Base-by-base conservation (phyloP, 1,140 invertebrate species). In the Pachypeltis micranthus region DNA sequence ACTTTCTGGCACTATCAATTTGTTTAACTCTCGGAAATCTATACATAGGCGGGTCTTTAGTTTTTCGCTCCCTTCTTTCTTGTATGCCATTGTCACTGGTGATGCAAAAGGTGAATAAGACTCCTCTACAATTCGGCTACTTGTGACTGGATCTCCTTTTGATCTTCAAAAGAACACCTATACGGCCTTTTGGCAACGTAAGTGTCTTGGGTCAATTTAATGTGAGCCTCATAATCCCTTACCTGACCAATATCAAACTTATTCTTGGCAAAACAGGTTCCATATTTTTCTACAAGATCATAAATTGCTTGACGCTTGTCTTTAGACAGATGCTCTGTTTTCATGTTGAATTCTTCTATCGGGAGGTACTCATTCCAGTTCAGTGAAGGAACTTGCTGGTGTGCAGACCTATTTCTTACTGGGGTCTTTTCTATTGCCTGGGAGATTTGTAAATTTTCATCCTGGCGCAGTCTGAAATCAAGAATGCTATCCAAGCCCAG, bases 31-130 rank as follows among this genome's bases (percentile, higher is more conserved):
- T 68, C 67, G 67, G 54, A 72, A 72, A 67, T 72, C 71, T 65
- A 72, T 69, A 67, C 72, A 74, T 47, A 75, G 44, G 61, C 72
- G 65, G 47, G 68, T 63, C 73, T 74, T 70, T 56, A 73, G 72
- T 60, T 67, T 72, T 69, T 67, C 69, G 21, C 64, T 60, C 59
- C 72, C 72, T n/a, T 73, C 69, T 69, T 67, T 73, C 65, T 74
- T 74, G 65, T 26, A 73, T 4, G 69, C 69, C 47, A 74, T 61
- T 7, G 72, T 74, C 25, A 73, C 69, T 56, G 73, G 73, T 31
- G 71, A 70, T 7, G 71, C 68, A 67, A 72, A 75, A 23, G 72
- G 72, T 47, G 70, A 72, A 44, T 70, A 70, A 12, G 73, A 73
- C 67, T 74, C 71, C 66, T 74, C 70, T 60, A 59, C 66, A 74